Base-by-base conservation (phyloP, 1,140 invertebrate species). In the Drosophila subpulchrella region DNA sequence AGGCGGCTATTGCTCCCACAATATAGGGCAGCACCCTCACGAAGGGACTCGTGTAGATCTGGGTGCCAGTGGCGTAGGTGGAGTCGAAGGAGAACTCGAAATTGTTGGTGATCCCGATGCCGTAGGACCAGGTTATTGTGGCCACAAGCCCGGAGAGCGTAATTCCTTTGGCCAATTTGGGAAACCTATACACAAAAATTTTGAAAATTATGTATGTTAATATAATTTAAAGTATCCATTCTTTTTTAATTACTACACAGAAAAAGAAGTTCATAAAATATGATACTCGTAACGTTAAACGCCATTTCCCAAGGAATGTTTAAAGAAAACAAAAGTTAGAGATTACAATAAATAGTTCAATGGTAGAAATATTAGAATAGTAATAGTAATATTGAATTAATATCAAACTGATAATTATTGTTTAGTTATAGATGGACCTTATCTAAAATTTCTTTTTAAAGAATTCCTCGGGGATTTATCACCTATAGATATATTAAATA, bases 61-160 rank as follows among this genome's bases (percentile, higher is more conserved):
- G 72, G 0, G 90, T 90, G n/a, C 81, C 88, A 0, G 88, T 89
- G 10, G 76, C 74, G 27, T 90, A 83, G 0, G 83, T 67, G 6
- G 89, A 54, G 39, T 92, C 92, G 32, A 92, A 91, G 3, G 91
- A 91, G 46, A 92, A 80, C 56, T 91, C 81, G 32, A 86, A 91
- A 12, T 84, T 80, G 12, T 46, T 50, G 11, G 61, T 78, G 13
- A 91, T 74, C 5, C 90, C 88, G 6, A 90, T 73, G 4, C 68
- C 62, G 39, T 63, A 86, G 38, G 85, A 83, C 89, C 91, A 91
- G 1, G 46, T 17, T 24, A 92, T 78, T 4, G 77, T 89, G 12
- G 66, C 82, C 46, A 75, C 1, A 0, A 92, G 68, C 6, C 59
- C 57, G 1, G 24, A 44, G 8, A 81, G 12, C 0, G 73, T 80